These are phyloP conservation scores for Drosophila mayri DNA, from an alignment of 1,140 invertebrate species.

Conservation along the genomic window DNA sequence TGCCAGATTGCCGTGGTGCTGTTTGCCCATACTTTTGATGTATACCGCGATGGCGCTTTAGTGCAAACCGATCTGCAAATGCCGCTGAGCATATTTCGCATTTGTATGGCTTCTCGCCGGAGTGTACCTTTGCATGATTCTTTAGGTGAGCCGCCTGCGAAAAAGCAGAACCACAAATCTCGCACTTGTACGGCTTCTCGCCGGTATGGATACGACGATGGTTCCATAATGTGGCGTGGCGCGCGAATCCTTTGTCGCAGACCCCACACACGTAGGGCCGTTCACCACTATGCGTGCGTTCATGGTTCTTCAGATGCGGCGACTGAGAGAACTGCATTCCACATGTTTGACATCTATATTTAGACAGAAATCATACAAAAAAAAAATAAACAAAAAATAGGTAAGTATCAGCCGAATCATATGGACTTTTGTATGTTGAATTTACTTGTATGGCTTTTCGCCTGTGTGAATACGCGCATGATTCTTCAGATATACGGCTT, in stretches of 20 bases:
- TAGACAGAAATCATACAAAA: not conserved
- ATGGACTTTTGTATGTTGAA: not conserved
- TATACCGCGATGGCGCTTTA: constrained; percentile 91
- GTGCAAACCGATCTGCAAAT: constrained; percentile 92
- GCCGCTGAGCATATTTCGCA: constrained; percentile 95
- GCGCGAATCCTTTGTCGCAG: constrained; percentile 95
- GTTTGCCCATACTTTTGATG: constrained; percentile 90
- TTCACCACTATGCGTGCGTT: constrained; percentile 95
- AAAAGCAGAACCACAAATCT: constrained; percentile 93
- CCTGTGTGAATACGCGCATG: constrained; percentile 93
- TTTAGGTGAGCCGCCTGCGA: constrained; percentile 95
- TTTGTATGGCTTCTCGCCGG: constrained; percentile 90
- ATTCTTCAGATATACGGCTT: constrained; percentile 96
- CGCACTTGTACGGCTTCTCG: constrained; percentile 94
- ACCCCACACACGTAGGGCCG: constrained; percentile 96
- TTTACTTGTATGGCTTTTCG: constrained; percentile 93
- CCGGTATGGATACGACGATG: constrained; percentile 97
- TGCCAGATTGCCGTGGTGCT: constrained; percentile 71
- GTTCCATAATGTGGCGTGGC: constrained; percentile 95
- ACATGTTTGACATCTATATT: constrained; percentile 90
- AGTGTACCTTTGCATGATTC: constrained; percentile 93
- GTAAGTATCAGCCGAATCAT: not conserved
- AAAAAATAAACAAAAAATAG: not conserved
- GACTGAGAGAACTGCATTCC: constrained; percentile 95
- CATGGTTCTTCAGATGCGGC: constrained; percentile 96